A percentile compares a stretch with the other conserved stretches of the same genome.
Conservation (phyloP, 2,113 vertebrate genomes). For the Brienomyrus brachyistius region DNA sequence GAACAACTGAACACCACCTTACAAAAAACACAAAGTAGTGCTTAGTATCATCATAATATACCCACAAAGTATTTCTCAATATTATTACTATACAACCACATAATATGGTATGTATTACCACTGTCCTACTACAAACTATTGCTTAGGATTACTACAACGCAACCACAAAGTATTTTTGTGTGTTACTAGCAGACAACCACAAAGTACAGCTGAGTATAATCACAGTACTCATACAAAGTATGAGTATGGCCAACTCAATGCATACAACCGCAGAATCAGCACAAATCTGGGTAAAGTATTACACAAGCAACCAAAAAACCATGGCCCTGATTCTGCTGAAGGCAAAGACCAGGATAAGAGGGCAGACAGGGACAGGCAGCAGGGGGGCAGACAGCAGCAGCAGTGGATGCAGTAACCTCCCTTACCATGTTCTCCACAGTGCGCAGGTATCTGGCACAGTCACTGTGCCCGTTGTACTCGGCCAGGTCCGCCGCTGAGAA, state of each 20-base stretch:
- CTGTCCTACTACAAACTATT: background rate
- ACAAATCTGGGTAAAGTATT: background rate
- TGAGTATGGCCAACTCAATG: background rate
- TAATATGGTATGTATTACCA: background rate
- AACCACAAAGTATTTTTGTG: background rate
- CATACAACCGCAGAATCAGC: no score
- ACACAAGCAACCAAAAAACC: background rate
- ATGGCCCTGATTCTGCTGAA: background rate
- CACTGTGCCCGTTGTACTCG: constrained; percentile 81
- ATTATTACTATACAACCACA: background rate
- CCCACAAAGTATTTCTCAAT: background rate
- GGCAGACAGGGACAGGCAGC: background rate
- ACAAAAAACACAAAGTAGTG: background rate
- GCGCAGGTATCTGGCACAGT: constrained; percentile 91
- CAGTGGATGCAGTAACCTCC: background rate
- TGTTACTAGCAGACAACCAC: background rate
- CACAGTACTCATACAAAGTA: background rate
- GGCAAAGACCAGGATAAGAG: background rate
- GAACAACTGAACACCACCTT: background rate
- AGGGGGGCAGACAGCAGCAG: background rate
- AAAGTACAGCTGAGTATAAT: background rate
- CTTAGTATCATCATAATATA: background rate
- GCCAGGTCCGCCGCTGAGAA: constrained; percentile 86
- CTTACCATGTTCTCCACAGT: constrained; percentile 91
- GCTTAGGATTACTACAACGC: background rate